Percentiles rank a stretch among this genome's conserved stretches.
Evolutionary conservation across 2,888 invertebrate genomes (phyloP).

Genomic region (Drosophila subsilvestris): DNA sequence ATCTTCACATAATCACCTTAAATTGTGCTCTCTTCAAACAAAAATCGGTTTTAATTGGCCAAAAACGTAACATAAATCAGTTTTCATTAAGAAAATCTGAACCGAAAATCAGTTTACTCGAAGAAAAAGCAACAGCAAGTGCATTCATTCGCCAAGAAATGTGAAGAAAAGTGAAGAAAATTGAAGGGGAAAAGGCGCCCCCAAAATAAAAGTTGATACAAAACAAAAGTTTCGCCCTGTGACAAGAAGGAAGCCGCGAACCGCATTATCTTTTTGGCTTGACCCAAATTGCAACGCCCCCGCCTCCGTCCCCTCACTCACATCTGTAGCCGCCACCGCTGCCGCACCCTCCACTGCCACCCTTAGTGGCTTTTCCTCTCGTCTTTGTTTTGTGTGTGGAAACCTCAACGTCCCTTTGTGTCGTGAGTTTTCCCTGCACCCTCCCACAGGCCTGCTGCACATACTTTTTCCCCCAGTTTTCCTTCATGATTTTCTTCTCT

Average conservation of each 20-base stretch:
- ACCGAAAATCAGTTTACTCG: neutral
- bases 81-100: neutral
- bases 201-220: slow-evolving; percentile 10
- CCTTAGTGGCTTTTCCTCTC: slow-evolving; percentile 31
- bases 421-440: slow-evolving; percentile 8
- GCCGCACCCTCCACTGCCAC: neutral
- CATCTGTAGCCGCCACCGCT: neutral
- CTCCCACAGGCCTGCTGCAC: neutral
- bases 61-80: neutral
- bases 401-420: slow-evolving; percentile 53
- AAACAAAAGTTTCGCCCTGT: slow-evolving; percentile 57
- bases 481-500: neutral
- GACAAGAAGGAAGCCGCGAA: slow-evolving; percentile 49
- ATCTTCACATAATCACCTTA: neutral
- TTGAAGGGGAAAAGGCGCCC: neutral
- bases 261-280: slow-evolving; percentile 71
- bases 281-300: slow-evolving; percentile 64
- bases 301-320: slow-evolving; percentile 12
- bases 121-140: neutral
- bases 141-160: neutral
- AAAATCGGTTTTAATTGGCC: neutral
- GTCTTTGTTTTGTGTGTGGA: slow-evolving; percentile 51
- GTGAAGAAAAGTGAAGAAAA: slow-evolving; percentile 1
- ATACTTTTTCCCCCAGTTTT: neutral
- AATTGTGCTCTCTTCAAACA: neutral